Percentiles rank a stretch among this genome's conserved stretches.
Evolutionary conservation across 1,140 invertebrate species (phyloP).

Genomic region (Drosophila serrata): DNA sequence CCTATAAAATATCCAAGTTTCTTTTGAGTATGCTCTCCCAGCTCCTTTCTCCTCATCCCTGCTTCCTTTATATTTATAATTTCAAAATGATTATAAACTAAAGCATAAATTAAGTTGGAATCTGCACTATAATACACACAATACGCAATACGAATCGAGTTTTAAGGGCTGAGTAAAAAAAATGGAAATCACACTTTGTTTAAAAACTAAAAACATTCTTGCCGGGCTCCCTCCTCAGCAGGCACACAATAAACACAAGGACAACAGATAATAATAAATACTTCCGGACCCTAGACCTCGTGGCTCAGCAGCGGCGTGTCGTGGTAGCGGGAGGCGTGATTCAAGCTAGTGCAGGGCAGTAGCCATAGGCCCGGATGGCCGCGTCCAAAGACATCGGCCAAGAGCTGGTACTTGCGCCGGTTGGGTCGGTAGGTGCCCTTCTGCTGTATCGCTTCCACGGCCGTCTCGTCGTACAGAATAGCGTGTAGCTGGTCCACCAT

Average conservation of each 20-base stretch:
- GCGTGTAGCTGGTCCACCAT: conserved; percentile 95
- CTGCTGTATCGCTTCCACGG: conserved; percentile 92
- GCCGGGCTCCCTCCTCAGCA: conserved; percentile 2
- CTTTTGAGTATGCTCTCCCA: conserved; percentile 56
- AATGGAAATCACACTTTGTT: conserved; percentile 40
- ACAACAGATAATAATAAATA: conserved; percentile 50
- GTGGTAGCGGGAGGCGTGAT: conserved; percentile 86
- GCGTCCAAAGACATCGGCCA: conserved; percentile 93
- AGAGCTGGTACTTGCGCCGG: conserved; percentile 89
- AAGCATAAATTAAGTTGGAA: conserved; percentile 59
- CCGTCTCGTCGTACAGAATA: conserved; percentile 90
- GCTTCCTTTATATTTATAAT: conserved; percentile 49
- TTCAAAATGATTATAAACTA: conserved; percentile 59
- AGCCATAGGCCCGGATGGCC: conserved; percentile 89
- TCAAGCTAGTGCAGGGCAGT: conserved; percentile 87
- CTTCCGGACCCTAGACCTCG: conserved; percentile 86
- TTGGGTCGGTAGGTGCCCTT: conserved; percentile 89
- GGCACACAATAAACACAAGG: conserved; percentile 45
- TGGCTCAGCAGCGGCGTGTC: conserved; percentile 88
- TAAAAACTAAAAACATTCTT: conserved; percentile 55
- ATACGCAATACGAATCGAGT: conserved; percentile 38
- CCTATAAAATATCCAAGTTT: conserved; percentile 61
- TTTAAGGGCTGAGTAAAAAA: conserved; percentile 8
- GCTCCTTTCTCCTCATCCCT: background rate
- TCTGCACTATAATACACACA: conserved; percentile 61